phyloP scores from a whole-genome alignment of 2,113 vertebrate species.

The Megaceryle maxima region DNA sequence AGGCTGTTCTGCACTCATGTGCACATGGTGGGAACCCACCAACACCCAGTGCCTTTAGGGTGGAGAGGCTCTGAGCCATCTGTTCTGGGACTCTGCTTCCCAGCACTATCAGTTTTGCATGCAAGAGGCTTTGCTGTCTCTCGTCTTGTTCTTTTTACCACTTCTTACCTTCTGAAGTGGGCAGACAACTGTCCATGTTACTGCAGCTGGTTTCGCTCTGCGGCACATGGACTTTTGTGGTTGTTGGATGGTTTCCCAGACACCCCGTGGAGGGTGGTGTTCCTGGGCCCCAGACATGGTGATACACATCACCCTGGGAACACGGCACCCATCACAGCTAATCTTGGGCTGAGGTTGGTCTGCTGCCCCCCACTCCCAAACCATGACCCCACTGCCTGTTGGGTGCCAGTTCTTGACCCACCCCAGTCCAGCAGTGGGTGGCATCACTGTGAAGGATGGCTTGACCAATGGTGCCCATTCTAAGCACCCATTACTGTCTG shows the following conservation, averaged over 20 bases:
- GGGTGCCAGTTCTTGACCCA: neutral
- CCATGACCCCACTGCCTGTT: neutral
- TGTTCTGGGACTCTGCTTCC: neutral
- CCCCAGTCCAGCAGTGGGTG: fast-evolving
- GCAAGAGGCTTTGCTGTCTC: neutral
- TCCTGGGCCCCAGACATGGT: fast-evolving
- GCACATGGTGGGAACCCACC: neutral
- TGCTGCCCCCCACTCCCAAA: neutral
- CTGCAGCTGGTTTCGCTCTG: neutral
- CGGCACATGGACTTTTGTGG: fast-evolving
- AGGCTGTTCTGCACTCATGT: neutral
- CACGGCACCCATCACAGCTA: fast-evolving
- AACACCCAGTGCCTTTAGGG: neutral
- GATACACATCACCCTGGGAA: fast-evolving
- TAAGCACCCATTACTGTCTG: neutral
- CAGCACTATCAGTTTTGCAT: neutral
- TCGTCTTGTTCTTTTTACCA: neutral
- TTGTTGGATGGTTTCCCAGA: neutral
- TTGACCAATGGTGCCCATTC: fast-evolving
- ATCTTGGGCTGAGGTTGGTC: neutral
- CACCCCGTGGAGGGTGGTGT: neutral
- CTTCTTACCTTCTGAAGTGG: neutral
- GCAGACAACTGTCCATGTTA: neutral
- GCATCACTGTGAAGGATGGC: fast-evolving
- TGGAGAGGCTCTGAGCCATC: neutral